These are phyloP conservation scores for Arizona elegans DNA, from an alignment of 2,113 vertebrate genomes.

Conservation along the genomic window DNA sequence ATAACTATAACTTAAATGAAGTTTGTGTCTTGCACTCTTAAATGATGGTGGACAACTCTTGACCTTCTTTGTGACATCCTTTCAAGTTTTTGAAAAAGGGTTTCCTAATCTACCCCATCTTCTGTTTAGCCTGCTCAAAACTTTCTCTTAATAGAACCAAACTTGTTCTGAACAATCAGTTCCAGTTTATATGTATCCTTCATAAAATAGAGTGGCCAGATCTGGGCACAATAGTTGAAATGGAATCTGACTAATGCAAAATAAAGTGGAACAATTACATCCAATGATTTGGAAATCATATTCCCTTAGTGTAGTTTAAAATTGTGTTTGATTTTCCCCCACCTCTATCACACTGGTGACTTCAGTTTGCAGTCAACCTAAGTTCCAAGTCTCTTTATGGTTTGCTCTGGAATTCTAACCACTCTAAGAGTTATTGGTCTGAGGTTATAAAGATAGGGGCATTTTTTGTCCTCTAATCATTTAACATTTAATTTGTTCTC, in stretches of 20 bases:
- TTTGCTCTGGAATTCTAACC: background rate
- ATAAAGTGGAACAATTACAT: background rate
- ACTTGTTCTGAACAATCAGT: background rate
- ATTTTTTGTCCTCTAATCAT: background rate
- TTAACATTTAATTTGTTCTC: background rate
- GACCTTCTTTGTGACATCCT: background rate
- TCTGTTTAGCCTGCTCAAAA: background rate
- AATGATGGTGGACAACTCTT: background rate
- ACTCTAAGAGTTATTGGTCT: background rate
- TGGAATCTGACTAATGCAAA: background rate
- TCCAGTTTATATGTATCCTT: background rate
- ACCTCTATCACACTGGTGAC: background rate
- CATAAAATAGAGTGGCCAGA: background rate
- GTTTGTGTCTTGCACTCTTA: background rate
- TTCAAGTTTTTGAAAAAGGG: background rate
- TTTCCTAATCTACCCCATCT: background rate
- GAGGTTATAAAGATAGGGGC: background rate
- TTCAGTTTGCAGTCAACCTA: background rate
- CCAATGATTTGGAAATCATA: background rate
- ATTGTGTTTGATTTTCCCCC: background rate
- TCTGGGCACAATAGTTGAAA: background rate
- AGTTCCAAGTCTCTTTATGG: background rate
- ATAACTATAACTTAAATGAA: background rate
- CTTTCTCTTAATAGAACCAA: background rate
- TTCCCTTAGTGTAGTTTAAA: background rate